These are phyloP conservation scores for Neodiprion lecontei DNA, from an alignment of 1,140 invertebrate genomes.

Conservation along the genomic window DNA sequence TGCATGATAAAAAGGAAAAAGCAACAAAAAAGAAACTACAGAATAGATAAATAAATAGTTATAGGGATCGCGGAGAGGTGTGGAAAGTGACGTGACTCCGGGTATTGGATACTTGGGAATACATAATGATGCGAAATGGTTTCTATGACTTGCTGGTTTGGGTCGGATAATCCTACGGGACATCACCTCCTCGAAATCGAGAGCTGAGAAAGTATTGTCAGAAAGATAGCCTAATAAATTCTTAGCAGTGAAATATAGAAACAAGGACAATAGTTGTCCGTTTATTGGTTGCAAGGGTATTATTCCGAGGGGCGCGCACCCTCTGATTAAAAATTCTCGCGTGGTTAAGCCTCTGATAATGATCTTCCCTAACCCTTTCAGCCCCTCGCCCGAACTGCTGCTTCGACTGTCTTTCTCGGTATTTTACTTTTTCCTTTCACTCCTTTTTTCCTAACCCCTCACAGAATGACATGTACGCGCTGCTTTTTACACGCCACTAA, in stretches of 20 bases:
- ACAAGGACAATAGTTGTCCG: constrained; percentile 42
- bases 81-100: constrained; percentile 23
- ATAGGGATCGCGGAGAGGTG: background rate
- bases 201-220: constrained; percentile 40
- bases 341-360: constrained; percentile 65
- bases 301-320: constrained; percentile 56
- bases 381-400: constrained; percentile 24
- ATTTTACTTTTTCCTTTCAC: constrained; percentile 4
- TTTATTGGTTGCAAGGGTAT: constrained; percentile 28
- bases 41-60: too few relatives aligned
- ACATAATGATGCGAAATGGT: constrained; percentile 37
- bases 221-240: constrained; percentile 19
- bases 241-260: constrained; percentile 32
- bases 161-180: constrained; percentile 40
- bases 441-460: constrained; percentile 12
- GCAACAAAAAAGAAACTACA: background rate
- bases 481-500: too few relatives aligned
- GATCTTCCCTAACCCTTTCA: constrained; percentile 59
- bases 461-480: constrained; percentile 37
- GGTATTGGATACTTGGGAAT: background rate
- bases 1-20: background rate
- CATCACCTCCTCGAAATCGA: constrained; percentile 40
- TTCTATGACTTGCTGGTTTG: constrained; percentile 46
- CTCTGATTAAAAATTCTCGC: constrained; percentile 66
- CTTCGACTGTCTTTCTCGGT: constrained; percentile 20